phyloP scores from a whole-genome alignment of 2,888 invertebrate species.

The Allacma fusca region DNA sequence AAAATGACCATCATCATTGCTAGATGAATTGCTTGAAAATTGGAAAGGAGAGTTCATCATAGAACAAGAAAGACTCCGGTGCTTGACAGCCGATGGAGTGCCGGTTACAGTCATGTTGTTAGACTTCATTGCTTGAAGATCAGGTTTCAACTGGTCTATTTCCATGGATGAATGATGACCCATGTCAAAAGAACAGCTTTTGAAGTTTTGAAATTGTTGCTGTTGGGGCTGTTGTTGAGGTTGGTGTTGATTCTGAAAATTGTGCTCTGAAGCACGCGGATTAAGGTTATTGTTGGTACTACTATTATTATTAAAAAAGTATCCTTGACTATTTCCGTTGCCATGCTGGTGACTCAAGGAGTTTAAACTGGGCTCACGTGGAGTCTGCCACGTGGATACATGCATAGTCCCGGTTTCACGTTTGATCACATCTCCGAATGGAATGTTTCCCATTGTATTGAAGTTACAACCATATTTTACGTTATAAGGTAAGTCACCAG shows the following conservation, averaged over 20 bases:
- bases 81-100: conserved; percentile 52
- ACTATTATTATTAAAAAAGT: conserved; percentile 34
- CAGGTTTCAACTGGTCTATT: conserved; percentile 31
- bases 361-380: conserved; percentile 2
- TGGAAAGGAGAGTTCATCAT: conserved; percentile 38
- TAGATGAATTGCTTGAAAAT: conserved; percentile 18
- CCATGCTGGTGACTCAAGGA: conserved; percentile 17
- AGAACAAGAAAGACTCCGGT: conserved; percentile 53
- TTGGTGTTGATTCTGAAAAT: conserved; percentile 8
- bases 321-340: conserved; percentile 22
- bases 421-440: conserved; percentile 40
- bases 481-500: conserved; percentile 57
- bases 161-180: conserved; percentile 21
- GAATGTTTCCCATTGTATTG: conserved; percentile 37
- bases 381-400: conserved; percentile 17
- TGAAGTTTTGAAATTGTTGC: conserved; percentile 49
- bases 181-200: conserved; percentile 56
- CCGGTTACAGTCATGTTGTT: not conserved
- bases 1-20: conserved; percentile 30
- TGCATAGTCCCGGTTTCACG: conserved; percentile 32
- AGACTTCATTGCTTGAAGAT: conserved; percentile 18
- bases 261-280: not conserved
- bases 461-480: conserved; percentile 51
- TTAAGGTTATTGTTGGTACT: not conserved
- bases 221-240: conserved; percentile 32